Percentiles rank a stretch among this genome's conserved stretches.
phyloP scores from a whole-genome alignment of 2,113 vertebrate genomes.

The Epinephelus fuscoguttatus region DNA sequence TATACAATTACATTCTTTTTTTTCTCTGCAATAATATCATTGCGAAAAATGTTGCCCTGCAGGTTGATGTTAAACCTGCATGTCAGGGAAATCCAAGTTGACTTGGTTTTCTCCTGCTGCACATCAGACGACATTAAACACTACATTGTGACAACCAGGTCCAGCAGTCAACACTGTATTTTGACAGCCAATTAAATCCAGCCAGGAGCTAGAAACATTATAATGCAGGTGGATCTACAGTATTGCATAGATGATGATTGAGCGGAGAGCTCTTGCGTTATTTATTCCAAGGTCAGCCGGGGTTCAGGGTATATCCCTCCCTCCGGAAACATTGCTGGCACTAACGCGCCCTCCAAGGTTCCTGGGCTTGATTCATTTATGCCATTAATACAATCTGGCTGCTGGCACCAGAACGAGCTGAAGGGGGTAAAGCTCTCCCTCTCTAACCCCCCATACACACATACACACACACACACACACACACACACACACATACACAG shows the following conservation, averaged over 20 bases:
- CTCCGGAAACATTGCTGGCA: slow-evolving; percentile 56
- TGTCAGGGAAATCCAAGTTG: slow-evolving; percentile 1
- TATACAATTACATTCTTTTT: background rate
- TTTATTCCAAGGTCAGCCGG: slow-evolving; percentile 64
- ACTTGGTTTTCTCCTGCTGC: slow-evolving; percentile 16
- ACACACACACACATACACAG: slow-evolving; percentile 7
- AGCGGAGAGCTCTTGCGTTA: slow-evolving; percentile 39
- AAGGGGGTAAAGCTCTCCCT: slow-evolving; percentile 20
- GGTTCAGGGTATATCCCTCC: slow-evolving; percentile 68
- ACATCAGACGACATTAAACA: slow-evolving; percentile 33
- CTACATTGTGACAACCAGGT: slow-evolving; percentile 30
- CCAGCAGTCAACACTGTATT: slow-evolving; percentile 28
- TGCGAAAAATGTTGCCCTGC: background rate
- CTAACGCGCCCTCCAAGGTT: slow-evolving; percentile 45
- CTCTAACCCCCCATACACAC: background rate
- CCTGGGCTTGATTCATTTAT: slow-evolving; percentile 73
- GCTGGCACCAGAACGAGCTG: slow-evolving; percentile 53
- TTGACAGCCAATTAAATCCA: slow-evolving; percentile 67
- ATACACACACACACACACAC: background rate
- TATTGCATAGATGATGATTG: slow-evolving; percentile 8
- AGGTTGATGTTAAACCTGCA: background rate
- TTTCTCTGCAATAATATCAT: background rate
- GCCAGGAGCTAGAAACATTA: slow-evolving; percentile 11
- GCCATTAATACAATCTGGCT: slow-evolving; percentile 73
- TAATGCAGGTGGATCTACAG: slow-evolving; percentile 36